Percentiles rank a stretch among this genome's conserved stretches.
Evolutionary conservation across 2,113 vertebrate species (phyloP).

Genomic region (Antigone vipio): DNA sequence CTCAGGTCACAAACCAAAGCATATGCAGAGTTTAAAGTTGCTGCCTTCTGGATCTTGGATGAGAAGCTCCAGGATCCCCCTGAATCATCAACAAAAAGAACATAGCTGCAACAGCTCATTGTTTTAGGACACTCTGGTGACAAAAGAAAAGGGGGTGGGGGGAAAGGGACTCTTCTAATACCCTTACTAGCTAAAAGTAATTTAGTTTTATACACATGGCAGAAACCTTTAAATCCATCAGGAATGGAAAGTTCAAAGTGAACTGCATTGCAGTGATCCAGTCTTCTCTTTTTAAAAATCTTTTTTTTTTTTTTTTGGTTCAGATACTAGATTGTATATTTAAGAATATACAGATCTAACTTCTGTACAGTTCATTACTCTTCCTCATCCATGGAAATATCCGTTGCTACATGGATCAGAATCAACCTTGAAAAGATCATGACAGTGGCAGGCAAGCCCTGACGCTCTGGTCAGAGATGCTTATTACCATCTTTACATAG

Average conservation of each 20-base stretch:
- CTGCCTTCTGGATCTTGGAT: constrained; percentile 38
- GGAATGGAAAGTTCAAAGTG: constrained; percentile 69
- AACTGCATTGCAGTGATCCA: constrained; percentile 84
- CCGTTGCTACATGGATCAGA: constrained; percentile 34
- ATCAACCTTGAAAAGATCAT: neutral
- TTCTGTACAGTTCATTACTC: constrained; percentile 35
- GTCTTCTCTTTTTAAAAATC: constrained; percentile 65
- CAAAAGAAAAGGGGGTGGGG: constrained; percentile 2
- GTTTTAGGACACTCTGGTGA: constrained; percentile 34
- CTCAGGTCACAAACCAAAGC: constrained; percentile 9
- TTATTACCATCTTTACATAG: neutral
- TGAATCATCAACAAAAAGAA: constrained; percentile 45
- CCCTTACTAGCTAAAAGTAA: constrained; percentile 5
- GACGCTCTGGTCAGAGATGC: neutral
- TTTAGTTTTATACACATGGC: constrained; percentile 51
- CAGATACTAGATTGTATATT: constrained; percentile 75
- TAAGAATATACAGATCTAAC: constrained; percentile 38
- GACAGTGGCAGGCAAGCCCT: neutral
- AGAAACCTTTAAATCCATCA: constrained; percentile 75
- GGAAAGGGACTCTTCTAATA: constrained; percentile 39
- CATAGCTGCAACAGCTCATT: constrained; percentile 4
- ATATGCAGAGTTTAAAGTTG: constrained; percentile 11
- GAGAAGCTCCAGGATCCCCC: constrained; percentile 55
- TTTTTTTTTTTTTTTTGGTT: constrained; percentile 77
- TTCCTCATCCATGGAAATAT: constrained; percentile 47